Percentiles rank a stretch among this genome's conserved stretches.
Evolutionary conservation across 2,797 vertebrate species (phyloP).

Genomic region (Crossoptilon crossoptilon): DNA sequence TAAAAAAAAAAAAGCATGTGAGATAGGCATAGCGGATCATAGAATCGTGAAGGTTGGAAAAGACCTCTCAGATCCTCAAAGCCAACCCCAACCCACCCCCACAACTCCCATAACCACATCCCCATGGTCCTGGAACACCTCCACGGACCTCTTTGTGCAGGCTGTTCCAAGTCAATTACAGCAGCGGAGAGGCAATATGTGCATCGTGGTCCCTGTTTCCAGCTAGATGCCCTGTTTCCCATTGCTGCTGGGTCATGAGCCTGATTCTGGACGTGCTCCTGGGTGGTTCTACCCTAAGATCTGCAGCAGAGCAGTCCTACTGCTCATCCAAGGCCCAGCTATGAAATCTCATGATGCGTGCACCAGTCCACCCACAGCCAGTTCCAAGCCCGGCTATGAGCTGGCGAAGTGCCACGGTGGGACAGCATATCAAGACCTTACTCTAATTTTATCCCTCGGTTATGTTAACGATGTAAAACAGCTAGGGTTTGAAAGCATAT

Average conservation of each 20-base stretch:
- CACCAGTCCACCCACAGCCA: conserved; percentile 23
- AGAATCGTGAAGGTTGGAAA: no score
- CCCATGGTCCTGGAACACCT: no score
- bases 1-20: neutral
- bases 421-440: neutral
- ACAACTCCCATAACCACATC: no score
- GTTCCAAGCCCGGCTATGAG: conserved; percentile 23
- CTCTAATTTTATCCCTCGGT: conserved; percentile 53
- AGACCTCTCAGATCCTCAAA: no score
- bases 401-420: neutral
- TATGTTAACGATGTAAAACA: conserved; percentile 38
- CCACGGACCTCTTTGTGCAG: no score
- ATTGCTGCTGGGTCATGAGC: neutral
- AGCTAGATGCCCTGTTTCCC: neutral
- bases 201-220: neutral
- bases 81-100: no score
- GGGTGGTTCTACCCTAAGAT: neutral
- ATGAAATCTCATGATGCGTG: neutral
- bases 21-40: neutral
- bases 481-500: conserved; percentile 44
- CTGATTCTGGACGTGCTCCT: neutral
- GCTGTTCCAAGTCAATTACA: no score
- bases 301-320: neutral
- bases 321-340: neutral
- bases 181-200: neutral